These are phyloP conservation scores for Phoebastria nigripes DNA, from an alignment of 2,797 vertebrate genomes.

Conservation along the genomic window DNA sequence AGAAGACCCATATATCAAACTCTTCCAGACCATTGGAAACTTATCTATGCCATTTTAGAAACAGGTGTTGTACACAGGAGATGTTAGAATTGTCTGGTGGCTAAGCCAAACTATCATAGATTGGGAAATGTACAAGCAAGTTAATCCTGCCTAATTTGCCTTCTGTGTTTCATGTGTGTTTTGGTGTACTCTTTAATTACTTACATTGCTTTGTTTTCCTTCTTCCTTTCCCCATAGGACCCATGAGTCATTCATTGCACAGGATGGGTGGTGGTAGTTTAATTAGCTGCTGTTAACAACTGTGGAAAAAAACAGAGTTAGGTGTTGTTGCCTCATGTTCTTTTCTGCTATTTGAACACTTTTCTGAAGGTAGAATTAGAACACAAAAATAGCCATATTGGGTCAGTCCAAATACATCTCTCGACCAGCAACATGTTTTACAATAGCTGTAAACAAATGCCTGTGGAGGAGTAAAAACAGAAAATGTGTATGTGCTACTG, in stretches of 20 bases:
- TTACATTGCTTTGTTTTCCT: constrained; percentile 14
- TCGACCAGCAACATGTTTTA: not conserved
- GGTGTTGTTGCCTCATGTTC: not conserved
- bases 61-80: not conserved
- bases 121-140: not conserved
- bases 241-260: constrained; percentile 50
- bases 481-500: not conserved
- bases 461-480: not conserved
- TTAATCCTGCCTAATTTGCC: not conserved
- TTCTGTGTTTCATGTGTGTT: not conserved
- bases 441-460: not conserved
- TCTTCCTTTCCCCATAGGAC: constrained; percentile 18
- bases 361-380: not conserved
- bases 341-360: not conserved
- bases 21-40: not conserved
- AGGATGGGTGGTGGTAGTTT: constrained; percentile 64
- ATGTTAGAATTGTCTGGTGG: not conserved
- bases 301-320: constrained; percentile 8
- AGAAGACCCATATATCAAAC: not conserved
- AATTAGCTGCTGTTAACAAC: constrained; percentile 30
- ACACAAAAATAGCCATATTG: not conserved
- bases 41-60: not conserved
- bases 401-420: not conserved
- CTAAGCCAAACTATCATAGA: not conserved
- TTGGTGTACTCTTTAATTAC: constrained; percentile 6